These are phyloP conservation scores for Stichopus horrens DNA, from an alignment of 53 echinoderm and acorn worm species.

Conservation along the genomic window DNA sequence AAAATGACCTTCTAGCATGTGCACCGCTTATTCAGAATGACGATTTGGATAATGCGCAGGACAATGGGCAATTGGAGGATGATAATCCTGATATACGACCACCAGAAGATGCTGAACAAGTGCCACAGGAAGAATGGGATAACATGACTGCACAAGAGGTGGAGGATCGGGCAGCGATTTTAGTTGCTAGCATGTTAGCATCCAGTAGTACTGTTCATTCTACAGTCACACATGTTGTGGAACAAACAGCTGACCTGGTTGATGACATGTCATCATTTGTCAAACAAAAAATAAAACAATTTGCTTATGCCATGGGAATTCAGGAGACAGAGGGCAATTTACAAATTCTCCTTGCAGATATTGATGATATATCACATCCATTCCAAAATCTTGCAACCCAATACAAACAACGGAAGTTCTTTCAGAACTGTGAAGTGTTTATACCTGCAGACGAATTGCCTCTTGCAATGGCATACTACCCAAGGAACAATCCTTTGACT, in stretches of 20 bases:
- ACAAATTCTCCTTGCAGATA: slow-evolving; percentile 26
- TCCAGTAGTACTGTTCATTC: neutral
- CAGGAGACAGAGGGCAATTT: neutral
- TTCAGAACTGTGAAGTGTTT: neutral
- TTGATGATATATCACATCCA: slow-evolving; percentile 51
- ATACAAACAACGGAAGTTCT: neutral
- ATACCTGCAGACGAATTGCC: neutral
- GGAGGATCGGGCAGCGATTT: neutral
- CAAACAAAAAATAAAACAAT: neutral
- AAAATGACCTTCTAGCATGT: neutral
- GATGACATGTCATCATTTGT: slow-evolving; percentile 1
- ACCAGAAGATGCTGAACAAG: neutral
- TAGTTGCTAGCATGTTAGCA: slow-evolving; percentile 1
- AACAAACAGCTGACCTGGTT: slow-evolving; percentile 13
- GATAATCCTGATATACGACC: neutral
- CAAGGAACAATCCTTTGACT: slow-evolving; percentile 30
- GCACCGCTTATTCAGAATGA: neutral
- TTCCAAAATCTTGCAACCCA: slow-evolving; percentile 56
- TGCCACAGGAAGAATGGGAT: slow-evolving; percentile 3
- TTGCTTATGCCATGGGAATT: neutral
- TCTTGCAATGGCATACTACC: slow-evolving; percentile 13
- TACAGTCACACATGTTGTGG: neutral
- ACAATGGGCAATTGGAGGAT: neutral
- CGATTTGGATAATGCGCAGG: neutral
- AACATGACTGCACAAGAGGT: neutral